Conservation (phyloP, 2,113 vertebrate species). For the Ifrita kowaldi region DNA sequence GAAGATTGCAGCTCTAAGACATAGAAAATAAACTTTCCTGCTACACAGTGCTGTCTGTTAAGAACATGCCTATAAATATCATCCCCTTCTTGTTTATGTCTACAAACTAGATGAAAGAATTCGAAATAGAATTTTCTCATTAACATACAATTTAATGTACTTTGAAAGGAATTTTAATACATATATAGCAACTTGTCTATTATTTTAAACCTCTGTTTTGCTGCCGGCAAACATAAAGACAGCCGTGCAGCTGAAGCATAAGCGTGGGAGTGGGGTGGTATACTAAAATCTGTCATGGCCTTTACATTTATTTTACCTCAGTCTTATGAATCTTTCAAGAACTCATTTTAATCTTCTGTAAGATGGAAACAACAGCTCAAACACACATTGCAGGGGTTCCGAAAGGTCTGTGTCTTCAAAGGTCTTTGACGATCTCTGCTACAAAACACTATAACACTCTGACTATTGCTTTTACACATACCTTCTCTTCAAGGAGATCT, state of each 20-base stretch:
- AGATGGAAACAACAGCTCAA: not conserved
- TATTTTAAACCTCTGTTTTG: slow-evolving; percentile 14
- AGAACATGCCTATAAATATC: not conserved
- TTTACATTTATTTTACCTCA: not conserved
- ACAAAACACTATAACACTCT: not conserved
- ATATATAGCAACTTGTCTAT: not conserved
- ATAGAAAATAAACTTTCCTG: not conserved
- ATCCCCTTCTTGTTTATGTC: not conserved
- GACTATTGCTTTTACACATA: not conserved
- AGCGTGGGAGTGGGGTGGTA: not conserved
- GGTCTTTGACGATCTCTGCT: not conserved
- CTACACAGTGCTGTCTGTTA: not conserved
- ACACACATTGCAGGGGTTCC: not conserved
- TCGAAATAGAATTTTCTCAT: not conserved
- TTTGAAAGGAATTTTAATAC: not conserved
- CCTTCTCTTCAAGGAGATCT: slow-evolving; percentile 15
- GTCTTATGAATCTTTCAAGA: not conserved
- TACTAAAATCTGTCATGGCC: not conserved
- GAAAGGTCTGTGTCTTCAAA: not conserved
- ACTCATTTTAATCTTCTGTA: not conserved
- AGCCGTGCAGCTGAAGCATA: not conserved
- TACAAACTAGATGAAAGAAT: not conserved
- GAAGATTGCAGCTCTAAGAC: not conserved
- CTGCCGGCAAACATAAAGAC: not conserved
- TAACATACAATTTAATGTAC: not conserved